phyloP scores from a whole-genome alignment of 2,797 vertebrate species.

The Rhadinocentrus ornatus region DNA sequence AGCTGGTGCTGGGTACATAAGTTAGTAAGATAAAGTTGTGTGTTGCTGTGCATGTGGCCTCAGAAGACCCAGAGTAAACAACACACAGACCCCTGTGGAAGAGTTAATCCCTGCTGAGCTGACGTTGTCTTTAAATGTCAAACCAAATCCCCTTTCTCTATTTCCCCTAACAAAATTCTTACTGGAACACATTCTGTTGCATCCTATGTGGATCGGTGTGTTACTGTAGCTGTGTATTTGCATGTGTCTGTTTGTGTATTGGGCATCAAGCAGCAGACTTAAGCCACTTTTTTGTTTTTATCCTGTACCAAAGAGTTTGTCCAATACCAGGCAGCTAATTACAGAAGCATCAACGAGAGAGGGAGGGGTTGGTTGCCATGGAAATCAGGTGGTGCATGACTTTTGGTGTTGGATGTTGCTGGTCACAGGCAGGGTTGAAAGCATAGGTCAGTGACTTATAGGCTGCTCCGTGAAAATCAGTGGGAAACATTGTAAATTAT shows the following conservation, averaged over 20 bases:
- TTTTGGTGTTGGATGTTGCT: slow-evolving; percentile 11
- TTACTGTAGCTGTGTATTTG: neutral
- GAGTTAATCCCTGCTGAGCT: slow-evolving; percentile 50
- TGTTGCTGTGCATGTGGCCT: slow-evolving; percentile 10
- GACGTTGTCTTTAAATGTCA: slow-evolving; percentile 66
- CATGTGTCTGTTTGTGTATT: slow-evolving; percentile 1
- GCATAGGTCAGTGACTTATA: slow-evolving; percentile 37
- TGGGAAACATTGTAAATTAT: slow-evolving; percentile 15
- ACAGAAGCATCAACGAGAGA: slow-evolving; percentile 25
- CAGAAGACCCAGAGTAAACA: slow-evolving; percentile 40
- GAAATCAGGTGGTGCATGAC: slow-evolving; percentile 61
- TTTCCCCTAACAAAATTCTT: slow-evolving; percentile 19
- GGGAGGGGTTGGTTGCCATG: slow-evolving; percentile 51
- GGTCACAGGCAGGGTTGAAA: slow-evolving; percentile 23
- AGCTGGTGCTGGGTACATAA: slow-evolving; percentile 5
- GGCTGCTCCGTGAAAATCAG: slow-evolving; percentile 18
- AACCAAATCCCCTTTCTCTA: slow-evolving; percentile 44
- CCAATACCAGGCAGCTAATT: slow-evolving; percentile 61
- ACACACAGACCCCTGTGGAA: slow-evolving; percentile 42
- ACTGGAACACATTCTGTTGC: neutral
- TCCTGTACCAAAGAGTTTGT: slow-evolving; percentile 41
- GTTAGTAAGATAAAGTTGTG: neutral
- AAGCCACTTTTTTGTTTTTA: slow-evolving; percentile 21
- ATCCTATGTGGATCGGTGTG: neutral
- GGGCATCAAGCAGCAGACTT: slow-evolving; percentile 18